Evolutionary conservation across 2,113 vertebrate genomes (phyloP).

Genomic region (Cololabis saira): DNA sequence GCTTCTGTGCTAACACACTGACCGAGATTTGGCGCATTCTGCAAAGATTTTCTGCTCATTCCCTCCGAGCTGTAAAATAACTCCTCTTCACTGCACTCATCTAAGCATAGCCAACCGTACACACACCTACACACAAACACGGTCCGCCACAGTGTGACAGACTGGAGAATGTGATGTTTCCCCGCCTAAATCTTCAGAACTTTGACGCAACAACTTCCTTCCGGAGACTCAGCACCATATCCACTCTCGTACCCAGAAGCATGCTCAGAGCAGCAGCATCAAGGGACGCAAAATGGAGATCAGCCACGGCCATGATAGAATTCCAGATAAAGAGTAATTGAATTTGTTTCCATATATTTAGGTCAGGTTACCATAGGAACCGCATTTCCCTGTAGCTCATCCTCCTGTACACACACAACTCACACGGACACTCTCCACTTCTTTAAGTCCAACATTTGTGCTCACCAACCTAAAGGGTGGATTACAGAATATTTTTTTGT

Average conservation of each 20-base stretch:
- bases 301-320: conserved; percentile 35
- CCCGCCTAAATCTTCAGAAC: conserved; percentile 17
- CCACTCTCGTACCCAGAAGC: conserved; percentile 5
- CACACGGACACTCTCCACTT: background rate
- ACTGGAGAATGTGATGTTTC: conserved; percentile 32
- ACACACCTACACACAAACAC: conserved; percentile 37
- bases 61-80: conserved; percentile 54
- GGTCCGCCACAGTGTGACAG: conserved; percentile 51
- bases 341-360: conserved; percentile 63
- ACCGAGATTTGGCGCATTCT: conserved; percentile 24
- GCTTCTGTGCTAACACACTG: conserved; percentile 8
- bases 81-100: conserved; percentile 53
- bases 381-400: conserved; percentile 32
- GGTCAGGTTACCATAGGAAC: conserved; percentile 69
- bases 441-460: conserved; percentile 16
- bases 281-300: conserved; percentile 42
- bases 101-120: conserved; percentile 26
- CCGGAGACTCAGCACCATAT: conserved; percentile 27
- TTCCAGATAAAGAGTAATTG: conserved; percentile 46
- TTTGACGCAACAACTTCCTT: conserved; percentile 39
- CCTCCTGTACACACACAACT: conserved; percentile 3
- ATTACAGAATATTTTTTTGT: conserved; percentile 22
- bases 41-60: conserved; percentile 33
- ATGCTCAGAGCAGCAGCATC: conserved; percentile 2
- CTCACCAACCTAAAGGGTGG: conserved; percentile 10